Percentiles rank a stretch among this genome's conserved stretches.
These are phyloP conservation scores for Agelaius tricolor DNA, from an alignment of 2,113 vertebrate species.

Conservation along the genomic window DNA sequence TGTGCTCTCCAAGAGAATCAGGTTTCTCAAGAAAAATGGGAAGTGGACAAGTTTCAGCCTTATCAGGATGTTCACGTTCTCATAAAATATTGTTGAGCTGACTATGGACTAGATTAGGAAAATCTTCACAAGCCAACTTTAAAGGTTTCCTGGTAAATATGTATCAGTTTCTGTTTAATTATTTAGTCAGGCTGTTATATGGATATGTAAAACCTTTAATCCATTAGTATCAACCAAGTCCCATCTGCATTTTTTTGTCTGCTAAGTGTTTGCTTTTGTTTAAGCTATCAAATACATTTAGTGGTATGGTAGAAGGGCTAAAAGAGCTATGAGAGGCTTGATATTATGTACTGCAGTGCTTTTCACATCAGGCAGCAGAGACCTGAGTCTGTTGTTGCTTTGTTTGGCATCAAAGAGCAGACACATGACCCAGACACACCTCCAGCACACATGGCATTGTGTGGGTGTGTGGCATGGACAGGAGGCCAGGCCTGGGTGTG, in stretches of 20 bases:
- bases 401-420: not conserved
- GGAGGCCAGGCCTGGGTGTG: not conserved
- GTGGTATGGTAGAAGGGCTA: not conserved
- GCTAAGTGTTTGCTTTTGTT: not conserved
- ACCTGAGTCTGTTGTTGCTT: not conserved
- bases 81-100: not conserved
- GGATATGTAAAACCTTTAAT: not conserved
- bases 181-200: not conserved
- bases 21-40: not conserved
- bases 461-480: accelerated
- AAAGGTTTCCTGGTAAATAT: not conserved
- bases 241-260: not conserved
- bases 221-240: not conserved
- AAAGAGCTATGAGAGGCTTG: not conserved
- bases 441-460: accelerated
- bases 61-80: not conserved
- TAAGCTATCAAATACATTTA: not conserved
- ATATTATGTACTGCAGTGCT: not conserved
- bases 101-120: not conserved
- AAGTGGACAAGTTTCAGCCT: not conserved
- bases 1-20: not conserved
- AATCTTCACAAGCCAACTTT: not conserved
- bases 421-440: not conserved
- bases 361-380: not conserved
- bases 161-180: not conserved